Evolutionary conservation across 2,888 invertebrate species (phyloP).

Genomic region (Oxyteleia sp.): DNA sequence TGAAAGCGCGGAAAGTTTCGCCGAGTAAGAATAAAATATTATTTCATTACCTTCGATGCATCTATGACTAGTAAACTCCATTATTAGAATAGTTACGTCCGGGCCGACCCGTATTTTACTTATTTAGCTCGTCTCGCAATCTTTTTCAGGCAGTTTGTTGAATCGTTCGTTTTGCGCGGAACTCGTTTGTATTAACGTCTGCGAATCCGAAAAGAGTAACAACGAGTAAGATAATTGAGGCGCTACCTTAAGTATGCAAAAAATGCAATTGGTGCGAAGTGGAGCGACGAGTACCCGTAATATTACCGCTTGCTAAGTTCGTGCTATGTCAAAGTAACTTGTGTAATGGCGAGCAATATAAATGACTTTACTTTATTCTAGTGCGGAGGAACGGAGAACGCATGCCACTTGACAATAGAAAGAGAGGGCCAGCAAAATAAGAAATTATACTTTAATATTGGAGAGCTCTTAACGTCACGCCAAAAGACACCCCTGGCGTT

Average conservation of each 20-base stretch:
- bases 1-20: slow-evolving; percentile 9
- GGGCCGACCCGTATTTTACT: slow-evolving; percentile 40
- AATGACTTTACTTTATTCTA: slow-evolving; percentile 62
- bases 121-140: slow-evolving; percentile 37
- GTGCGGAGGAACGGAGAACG: slow-evolving; percentile 31
- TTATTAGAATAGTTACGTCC: slow-evolving; percentile 45
- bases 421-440: slow-evolving; percentile 45
- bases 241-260: slow-evolving; percentile 66
- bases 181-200: slow-evolving; percentile 67
- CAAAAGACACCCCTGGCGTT: slow-evolving; percentile 35
- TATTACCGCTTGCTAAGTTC: slow-evolving; percentile 58
- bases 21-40: slow-evolving; percentile 33
- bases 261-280: slow-evolving; percentile 67
- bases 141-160: slow-evolving; percentile 55
- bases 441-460: slow-evolving; percentile 64
- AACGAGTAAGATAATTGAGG: slow-evolving; percentile 65
- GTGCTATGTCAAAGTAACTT: slow-evolving; percentile 68
- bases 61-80: slow-evolving; percentile 51
- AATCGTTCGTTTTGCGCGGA: slow-evolving; percentile 44
- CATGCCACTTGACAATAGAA: slow-evolving; percentile 43
- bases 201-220: slow-evolving; percentile 62
- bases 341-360: slow-evolving; percentile 65
- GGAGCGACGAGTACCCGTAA: slow-evolving; percentile 59
- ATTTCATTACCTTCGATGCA: slow-evolving; percentile 33
- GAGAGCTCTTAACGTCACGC: slow-evolving; percentile 48